Evolutionary conservation across 1,140 invertebrate species (phyloP), one percentile per base, ranked within the genome.

Genomic region (Hylaeus anthracinus): DNA sequence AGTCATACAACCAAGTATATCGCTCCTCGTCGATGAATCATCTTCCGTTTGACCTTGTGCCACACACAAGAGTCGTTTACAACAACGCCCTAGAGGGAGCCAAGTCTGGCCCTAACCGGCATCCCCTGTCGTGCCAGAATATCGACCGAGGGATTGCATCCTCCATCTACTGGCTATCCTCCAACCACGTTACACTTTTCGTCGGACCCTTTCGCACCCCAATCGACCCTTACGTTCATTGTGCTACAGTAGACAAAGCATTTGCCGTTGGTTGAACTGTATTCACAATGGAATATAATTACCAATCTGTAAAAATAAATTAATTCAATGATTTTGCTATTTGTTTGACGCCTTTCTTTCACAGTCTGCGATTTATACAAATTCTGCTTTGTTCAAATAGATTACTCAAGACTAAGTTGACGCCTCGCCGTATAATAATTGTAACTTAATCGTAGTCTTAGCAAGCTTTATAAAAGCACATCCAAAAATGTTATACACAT

Each of bases 71-170:
- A 83, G 67, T 72, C 74, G 65, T 82, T 82, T 82, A 79, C 75
- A 83, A 79, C 73, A 86, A 79, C 73, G 85, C 81, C 81, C 85
- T 78, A 89, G 85, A 82, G 89, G 88, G 85, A 86, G 84, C 81
- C 84, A 78, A 80, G 74, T 75, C 67, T 83, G 75, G 45, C 65
- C 81, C 81, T 79, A 85, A 85, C 79, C 76, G 82, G 72, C 86
- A 83, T 85, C 82, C 82, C 84, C 81, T 78, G 82, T 85, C 77
- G 72, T 81, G 81, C 81, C 64, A 71, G 72, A 71, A 87, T 90
- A 90, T 90, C 88, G 89, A 90, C 86, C 87, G 81, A 87, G 76
- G 71, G 79, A 81, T 86, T 86, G 82, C 85, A 87, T 87, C 82
- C 85, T 86, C 84, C 37, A 71, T 86, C 72, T 72, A 72, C 63